These are phyloP conservation scores for Sesamia inferens DNA, from an alignment of 2,888 invertebrate species.

Conservation along the genomic window DNA sequence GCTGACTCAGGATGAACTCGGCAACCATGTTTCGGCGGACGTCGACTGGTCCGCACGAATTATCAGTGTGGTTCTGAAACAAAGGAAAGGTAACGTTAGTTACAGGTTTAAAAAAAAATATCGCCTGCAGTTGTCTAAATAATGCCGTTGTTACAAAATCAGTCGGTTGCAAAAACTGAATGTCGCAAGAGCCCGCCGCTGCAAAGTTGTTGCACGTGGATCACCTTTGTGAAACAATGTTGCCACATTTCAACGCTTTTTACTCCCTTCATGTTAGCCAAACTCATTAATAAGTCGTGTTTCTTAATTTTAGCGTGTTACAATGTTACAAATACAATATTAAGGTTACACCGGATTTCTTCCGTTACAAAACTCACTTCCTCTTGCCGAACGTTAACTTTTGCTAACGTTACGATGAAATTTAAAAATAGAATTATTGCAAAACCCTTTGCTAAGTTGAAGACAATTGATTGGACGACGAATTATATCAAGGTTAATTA, in stretches of 20 bases:
- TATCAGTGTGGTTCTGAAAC: slow-evolving; percentile 87
- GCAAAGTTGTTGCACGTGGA: slow-evolving; percentile 82
- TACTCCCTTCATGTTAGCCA: slow-evolving; percentile 82
- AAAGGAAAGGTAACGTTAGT: slow-evolving; percentile 80
- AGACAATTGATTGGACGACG: slow-evolving; percentile 20
- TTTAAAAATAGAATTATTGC: slow-evolving; percentile 52
- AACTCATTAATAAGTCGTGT: slow-evolving; percentile 81
- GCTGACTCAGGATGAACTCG: slow-evolving; percentile 95
- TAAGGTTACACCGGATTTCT: slow-evolving; percentile 80
- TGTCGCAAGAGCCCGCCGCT: slow-evolving; percentile 82
- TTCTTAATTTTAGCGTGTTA: slow-evolving; percentile 80
- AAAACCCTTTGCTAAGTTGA: slow-evolving; percentile 24
- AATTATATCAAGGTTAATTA: slow-evolving; percentile 28
- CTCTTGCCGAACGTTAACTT: slow-evolving; percentile 68
- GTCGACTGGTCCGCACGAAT: slow-evolving; percentile 86
- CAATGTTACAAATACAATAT: slow-evolving; percentile 71
- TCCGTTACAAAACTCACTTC: slow-evolving; percentile 79
- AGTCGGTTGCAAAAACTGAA: slow-evolving; percentile 78
- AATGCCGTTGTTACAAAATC: slow-evolving; percentile 79
- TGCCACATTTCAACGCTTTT: slow-evolving; percentile 82
- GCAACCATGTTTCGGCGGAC: slow-evolving; percentile 96
- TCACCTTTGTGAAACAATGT: slow-evolving; percentile 83
- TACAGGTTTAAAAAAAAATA: slow-evolving; percentile 67
- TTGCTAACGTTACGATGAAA: slow-evolving; percentile 59
- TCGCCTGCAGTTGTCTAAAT: slow-evolving; percentile 75